Base-by-base conservation (phyloP, 2,797 vertebrate genomes). In the Pseudochaenichthys georgianus region DNA sequence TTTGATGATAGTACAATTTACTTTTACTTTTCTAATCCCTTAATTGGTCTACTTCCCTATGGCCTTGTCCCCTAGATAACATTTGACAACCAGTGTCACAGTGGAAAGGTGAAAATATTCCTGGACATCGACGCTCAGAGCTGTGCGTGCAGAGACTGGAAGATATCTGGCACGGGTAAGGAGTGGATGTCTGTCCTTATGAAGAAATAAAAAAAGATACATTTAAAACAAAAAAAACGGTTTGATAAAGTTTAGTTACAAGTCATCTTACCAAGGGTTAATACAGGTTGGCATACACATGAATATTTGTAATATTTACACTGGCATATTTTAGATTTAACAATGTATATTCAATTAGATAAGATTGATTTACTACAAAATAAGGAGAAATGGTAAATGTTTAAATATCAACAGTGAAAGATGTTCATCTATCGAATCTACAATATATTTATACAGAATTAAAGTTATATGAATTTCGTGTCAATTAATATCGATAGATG, bases 41-140 rank as follows among this genome's bases (percentile, higher is more conserved):
- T 62, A 41, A n/a, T 3, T 57, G 3, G 34, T 62, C n/a, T 34
- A 0, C 45, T 60, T 57, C 13, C 45, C 9, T 3, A 76, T 42
- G 0, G 34, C 63, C 93, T 43, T 88, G 2, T 83, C 85, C 83
- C 6, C 5, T 80, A 99, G 98, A 96, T 99, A 81, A 96, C 85
- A 15, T 98, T 98, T 86, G 95, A 98, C 90, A 99, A 99, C 75
- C 96, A 87, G 92, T 96, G 95, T 75, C 98, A 99, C 90, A 99
- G 98, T 71, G 98, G 98, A 69, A 97, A 96, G 91, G 95, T 99
- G 72, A 99, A 97, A 93, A 82, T 99, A 54, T 96, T 93, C 87
- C 95, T 99, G 88, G 96, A 97, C 79, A 96, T 94, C 19, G 95
- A 97, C 6, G 89, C 96, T 48, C 86, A 94, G 73, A 97, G 96